Evolutionary conservation across 1,140 invertebrate species (phyloP).

Genomic region (Diuraphis noxia): DNA sequence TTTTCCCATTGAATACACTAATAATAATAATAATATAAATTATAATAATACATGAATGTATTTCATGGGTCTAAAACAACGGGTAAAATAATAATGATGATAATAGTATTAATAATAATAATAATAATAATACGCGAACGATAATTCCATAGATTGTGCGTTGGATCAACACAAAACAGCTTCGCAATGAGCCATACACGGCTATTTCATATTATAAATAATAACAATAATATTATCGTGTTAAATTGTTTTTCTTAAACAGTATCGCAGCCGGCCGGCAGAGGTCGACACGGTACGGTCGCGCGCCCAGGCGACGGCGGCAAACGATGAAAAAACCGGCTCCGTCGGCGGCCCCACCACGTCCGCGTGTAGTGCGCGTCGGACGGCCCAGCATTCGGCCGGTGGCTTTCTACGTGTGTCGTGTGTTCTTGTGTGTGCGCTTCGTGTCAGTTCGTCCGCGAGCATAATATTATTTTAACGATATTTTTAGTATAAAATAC

Average conservation of each 20-base stretch:
- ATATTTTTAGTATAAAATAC: neutral
- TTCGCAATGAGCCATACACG: neutral
- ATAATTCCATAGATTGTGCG: neutral
- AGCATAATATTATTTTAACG: neutral
- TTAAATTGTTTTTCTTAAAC: neutral
- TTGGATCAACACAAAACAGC: neutral
- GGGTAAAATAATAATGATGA: neutral
- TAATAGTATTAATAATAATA: neutral
- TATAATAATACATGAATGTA: neutral
- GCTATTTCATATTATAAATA: neutral
- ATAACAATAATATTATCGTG: neutral
- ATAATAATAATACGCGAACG: neutral
- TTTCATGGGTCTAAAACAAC: neutral
- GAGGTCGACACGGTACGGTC: conserved; percentile 37
- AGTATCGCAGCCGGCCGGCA: neutral
- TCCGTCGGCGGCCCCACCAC: conserved; percentile 39
- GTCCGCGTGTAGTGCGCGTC: conserved; percentile 40
- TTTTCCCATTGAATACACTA: neutral
- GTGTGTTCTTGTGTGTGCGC: conserved; percentile 20
- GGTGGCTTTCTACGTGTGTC: neutral
- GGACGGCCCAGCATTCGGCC: conserved; percentile 40
- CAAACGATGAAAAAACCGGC: conserved; percentile 36
- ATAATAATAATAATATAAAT: neutral
- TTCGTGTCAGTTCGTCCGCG: neutral
- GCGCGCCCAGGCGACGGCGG: neutral